Evolutionary conservation across 2,888 invertebrate genomes (phyloP).

Genomic region (Trissoscelio sp.): DNA sequence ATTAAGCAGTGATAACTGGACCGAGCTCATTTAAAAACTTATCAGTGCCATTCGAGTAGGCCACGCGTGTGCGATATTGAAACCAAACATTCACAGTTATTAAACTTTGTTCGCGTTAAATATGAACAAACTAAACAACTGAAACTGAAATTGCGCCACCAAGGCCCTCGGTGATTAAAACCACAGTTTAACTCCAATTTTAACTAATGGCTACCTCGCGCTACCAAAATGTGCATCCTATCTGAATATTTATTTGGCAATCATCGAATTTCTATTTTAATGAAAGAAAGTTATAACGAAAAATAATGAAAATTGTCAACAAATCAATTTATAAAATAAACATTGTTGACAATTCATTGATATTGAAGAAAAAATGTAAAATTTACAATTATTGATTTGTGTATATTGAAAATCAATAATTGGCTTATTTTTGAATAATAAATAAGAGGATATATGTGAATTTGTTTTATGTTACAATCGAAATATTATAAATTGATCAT

Average conservation of each 20-base stretch:
- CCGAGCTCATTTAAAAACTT: slow-evolving; percentile 61
- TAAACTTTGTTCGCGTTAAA: slow-evolving; percentile 67
- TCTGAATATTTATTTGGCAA: slow-evolving; percentile 45
- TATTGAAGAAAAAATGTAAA: too few species aligned
- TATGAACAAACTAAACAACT: slow-evolving; percentile 67
- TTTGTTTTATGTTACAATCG: too few species aligned
- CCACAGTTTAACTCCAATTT: slow-evolving; percentile 65
- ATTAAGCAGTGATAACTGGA: slow-evolving; percentile 49
- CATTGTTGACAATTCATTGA: too few species aligned
- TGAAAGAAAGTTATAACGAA: neutral
- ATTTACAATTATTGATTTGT: too few species aligned
- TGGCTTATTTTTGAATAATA: too few species aligned
- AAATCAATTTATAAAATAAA: too few species aligned
- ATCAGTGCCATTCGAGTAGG: slow-evolving; percentile 61
- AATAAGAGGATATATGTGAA: too few species aligned
- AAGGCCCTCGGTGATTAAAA: slow-evolving; percentile 66
- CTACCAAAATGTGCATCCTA: slow-evolving; percentile 26
- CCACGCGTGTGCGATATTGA: slow-evolving; percentile 55
- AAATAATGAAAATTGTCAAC: too few species aligned
- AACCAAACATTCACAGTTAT: slow-evolving; percentile 65
- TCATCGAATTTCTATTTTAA: slow-evolving; percentile 24
- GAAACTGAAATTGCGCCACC: slow-evolving; percentile 65
- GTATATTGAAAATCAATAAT: too few species aligned
- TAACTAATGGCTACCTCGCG: slow-evolving; percentile 46
- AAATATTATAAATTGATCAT: too few species aligned